Conservation (phyloP, 2,113 vertebrate species). For the Sander vitreus region DNA sequence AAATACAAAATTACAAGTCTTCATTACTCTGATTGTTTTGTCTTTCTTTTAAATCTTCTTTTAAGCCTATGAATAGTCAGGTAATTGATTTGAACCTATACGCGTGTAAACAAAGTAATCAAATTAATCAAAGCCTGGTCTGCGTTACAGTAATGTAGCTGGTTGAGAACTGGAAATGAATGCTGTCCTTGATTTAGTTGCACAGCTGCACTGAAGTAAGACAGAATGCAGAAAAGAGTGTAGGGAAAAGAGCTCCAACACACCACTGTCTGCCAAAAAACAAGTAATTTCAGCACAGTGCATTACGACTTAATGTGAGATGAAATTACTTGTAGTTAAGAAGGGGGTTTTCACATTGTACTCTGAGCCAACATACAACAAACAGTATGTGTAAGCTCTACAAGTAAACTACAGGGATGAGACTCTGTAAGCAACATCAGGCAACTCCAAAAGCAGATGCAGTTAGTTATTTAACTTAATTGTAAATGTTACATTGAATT, state of each 20-base stretch:
- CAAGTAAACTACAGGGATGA: slow-evolving; percentile 31
- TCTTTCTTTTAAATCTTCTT: background rate
- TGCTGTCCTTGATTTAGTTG: slow-evolving; percentile 60
- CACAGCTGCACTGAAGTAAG: slow-evolving; percentile 72
- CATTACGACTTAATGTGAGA: slow-evolving; percentile 68
- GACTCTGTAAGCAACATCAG: slow-evolving; percentile 39
- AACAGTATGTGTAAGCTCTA: slow-evolving; percentile 37
- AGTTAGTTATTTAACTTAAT: slow-evolving; percentile 28
- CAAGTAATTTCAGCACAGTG: slow-evolving; percentile 64
- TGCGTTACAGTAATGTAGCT: slow-evolving; percentile 37
- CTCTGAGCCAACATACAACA: slow-evolving; percentile 58
- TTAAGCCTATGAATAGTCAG: background rate
- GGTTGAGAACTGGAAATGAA: slow-evolving; percentile 62
- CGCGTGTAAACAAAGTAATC: slow-evolving; percentile 20
- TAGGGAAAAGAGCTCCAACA: slow-evolving; percentile 63
- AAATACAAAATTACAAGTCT: background rate
- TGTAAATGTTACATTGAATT: slow-evolving; percentile 28
- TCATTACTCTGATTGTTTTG: slow-evolving; percentile 4
- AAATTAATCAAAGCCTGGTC: slow-evolving; percentile 23
- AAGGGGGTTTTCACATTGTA: slow-evolving; percentile 45
- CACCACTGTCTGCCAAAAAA: slow-evolving; percentile 69
- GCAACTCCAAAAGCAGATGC: slow-evolving; percentile 42
- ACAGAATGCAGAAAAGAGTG: slow-evolving; percentile 57
- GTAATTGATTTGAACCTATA: slow-evolving; percentile 1
- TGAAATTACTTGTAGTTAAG: slow-evolving; percentile 69